Conservation (phyloP, 2,888 invertebrate genomes). For the Rhagium mordax region DNA sequence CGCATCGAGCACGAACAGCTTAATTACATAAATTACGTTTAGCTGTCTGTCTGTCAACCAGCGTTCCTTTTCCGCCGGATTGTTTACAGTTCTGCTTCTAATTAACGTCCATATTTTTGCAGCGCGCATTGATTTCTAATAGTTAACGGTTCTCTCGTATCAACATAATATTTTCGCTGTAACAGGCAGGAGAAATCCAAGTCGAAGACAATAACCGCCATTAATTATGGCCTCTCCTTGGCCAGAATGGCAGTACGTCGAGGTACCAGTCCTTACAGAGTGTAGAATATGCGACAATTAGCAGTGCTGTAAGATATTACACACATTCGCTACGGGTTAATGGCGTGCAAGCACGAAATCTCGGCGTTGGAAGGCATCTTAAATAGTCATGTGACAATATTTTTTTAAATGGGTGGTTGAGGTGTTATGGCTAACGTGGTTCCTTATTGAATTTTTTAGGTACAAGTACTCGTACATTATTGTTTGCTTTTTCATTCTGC, state of each 20-base stretch:
- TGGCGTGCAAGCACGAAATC: constrained; percentile 48
- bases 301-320: constrained; percentile 21
- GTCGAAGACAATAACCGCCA: constrained; percentile 37
- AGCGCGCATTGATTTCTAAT: constrained; percentile 42
- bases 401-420: no score
- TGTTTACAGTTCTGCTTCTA: constrained; percentile 44
- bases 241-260: background rate
- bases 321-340: constrained; percentile 44
- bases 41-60: constrained; percentile 41
- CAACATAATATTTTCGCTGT: constrained; percentile 38
- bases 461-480: no score
- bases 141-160: constrained; percentile 19
- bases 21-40: constrained; percentile 47
- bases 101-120: constrained; percentile 41
- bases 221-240: constrained; percentile 38
- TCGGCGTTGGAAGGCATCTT: background rate
- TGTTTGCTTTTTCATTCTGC: no score
- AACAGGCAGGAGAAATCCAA: constrained; percentile 30
- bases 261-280: background rate
- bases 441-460: no score
- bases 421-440: no score
- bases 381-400: no score
- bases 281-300: constrained; percentile 23
- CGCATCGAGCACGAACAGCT: constrained; percentile 44
- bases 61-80: constrained; percentile 37